phyloP scores from a whole-genome alignment of 2,113 vertebrate genomes.

The Neogobius melanostomus region DNA sequence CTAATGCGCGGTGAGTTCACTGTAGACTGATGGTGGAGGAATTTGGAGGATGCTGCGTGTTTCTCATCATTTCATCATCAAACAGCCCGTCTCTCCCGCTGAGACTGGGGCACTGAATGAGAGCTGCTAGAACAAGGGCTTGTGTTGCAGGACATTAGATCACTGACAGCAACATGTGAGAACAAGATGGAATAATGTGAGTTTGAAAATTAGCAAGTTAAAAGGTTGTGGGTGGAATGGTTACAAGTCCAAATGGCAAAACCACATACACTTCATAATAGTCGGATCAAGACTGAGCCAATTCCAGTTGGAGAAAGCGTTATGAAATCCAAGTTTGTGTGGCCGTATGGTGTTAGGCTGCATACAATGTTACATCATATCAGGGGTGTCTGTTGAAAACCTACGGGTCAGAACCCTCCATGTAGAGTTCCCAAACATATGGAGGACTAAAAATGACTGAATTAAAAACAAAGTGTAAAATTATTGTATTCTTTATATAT shows the following conservation, averaged over 20 bases:
- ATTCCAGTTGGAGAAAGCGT: neutral
- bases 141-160: constrained; percentile 32
- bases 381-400: no score
- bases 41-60: constrained; percentile 36
- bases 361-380: no score
- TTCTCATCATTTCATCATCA: constrained; percentile 76
- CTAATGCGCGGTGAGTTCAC: constrained; percentile 24
- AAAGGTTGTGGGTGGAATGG: constrained; percentile 5
- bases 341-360: no score
- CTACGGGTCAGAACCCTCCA: no score
- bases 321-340: neutral
- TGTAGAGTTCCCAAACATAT: no score
- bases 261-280: neutral
- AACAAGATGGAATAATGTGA: neutral
- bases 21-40: constrained; percentile 37
- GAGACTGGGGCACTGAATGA: constrained; percentile 35
- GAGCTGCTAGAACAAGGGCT: constrained; percentile 31
- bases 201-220: neutral
- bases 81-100: constrained; percentile 21
- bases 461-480: no score
- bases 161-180: constrained; percentile 26
- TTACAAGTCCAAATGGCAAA: constrained; percentile 4
- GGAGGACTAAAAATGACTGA: no score
- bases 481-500: no score
- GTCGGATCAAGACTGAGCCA: neutral